phyloP scores from a whole-genome alignment of 23 tunicate species.

The Styela clava region DNA sequence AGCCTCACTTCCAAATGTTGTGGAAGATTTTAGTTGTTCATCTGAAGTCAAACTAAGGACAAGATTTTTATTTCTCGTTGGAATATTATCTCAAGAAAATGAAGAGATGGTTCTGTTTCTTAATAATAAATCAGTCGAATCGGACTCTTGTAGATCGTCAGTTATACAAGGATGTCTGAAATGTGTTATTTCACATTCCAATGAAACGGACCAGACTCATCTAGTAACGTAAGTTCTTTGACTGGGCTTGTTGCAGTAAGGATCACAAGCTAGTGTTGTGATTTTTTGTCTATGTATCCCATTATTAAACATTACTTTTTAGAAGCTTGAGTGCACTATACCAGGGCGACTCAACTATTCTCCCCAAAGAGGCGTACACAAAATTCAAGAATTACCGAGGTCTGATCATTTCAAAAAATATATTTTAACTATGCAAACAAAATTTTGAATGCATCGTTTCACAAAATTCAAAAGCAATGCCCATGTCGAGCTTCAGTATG shows the following conservation, averaged over 20 bases:
- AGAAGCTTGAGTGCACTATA: not conserved
- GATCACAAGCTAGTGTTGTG: too few relatives aligned
- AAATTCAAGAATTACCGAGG: too few relatives aligned
- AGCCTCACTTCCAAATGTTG: not conserved
- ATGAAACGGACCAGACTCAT: not conserved
- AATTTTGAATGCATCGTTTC: too few relatives aligned
- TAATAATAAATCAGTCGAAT: not conserved
- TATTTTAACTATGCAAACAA: too few relatives aligned
- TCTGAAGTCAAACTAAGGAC: not conserved
- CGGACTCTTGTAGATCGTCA: not conserved
- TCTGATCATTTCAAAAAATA: too few relatives aligned
- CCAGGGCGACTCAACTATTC: not conserved
- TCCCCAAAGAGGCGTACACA: too few relatives aligned
- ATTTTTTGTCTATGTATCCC: too few relatives aligned
- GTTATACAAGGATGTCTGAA: conserved; percentile 15
- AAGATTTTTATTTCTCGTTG: not conserved
- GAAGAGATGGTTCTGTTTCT: not conserved
- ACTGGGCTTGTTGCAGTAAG: too few relatives aligned
- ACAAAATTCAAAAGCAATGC: too few relatives aligned
- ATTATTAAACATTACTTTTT: too few relatives aligned
- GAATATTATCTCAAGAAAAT: not conserved
- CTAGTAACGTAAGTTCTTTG: not conserved
- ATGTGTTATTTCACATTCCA: conserved; percentile 1
- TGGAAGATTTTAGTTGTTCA: conserved; percentile 5
- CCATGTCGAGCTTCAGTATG: too few relatives aligned